phyloP scores from a whole-genome alignment of 2,113 vertebrate species.

The Hymenochirus boettgeri region DNA sequence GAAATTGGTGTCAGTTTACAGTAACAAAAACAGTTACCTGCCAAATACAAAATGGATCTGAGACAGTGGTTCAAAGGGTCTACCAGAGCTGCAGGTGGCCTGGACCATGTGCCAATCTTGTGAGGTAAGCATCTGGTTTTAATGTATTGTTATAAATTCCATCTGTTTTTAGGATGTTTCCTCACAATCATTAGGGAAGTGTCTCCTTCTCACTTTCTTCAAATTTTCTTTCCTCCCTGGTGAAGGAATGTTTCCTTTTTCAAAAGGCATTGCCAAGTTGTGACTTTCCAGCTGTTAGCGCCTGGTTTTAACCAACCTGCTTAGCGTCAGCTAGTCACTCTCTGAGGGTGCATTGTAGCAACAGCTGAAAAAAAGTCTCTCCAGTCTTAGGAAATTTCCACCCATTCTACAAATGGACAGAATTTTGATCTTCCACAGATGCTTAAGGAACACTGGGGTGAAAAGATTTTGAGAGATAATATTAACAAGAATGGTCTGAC shows the following conservation, averaged over 20 bases:
- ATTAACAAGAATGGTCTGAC: too few species aligned
- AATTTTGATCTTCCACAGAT: too few species aligned
- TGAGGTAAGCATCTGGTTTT: conserved; percentile 71
- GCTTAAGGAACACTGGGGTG: too few species aligned
- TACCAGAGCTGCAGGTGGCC: conserved; percentile 94
- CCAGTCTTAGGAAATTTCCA: neutral
- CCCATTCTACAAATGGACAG: too few species aligned
- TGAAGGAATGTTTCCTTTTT: neutral
- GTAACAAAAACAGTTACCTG: conserved; percentile 84
- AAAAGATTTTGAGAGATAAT: too few species aligned
- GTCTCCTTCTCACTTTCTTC: neutral
- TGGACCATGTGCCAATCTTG: conserved; percentile 83
- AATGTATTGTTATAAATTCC: neutral
- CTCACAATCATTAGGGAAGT: neutral
- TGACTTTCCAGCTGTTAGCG: neutral
- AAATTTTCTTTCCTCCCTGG: too few species aligned
- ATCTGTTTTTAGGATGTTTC: neutral
- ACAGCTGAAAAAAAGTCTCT: neutral
- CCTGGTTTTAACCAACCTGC: neutral
- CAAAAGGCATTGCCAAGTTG: neutral
- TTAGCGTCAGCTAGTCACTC: neutral
- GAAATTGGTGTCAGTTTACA: conserved; percentile 92
- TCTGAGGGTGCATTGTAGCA: neutral
- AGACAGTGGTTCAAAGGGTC: conserved; percentile 84
- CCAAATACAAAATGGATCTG: conserved; percentile 89